These are phyloP conservation scores for Peromyscus leucopus DNA, from an alignment of 2,113 vertebrate species.

Conservation along the genomic window DNA sequence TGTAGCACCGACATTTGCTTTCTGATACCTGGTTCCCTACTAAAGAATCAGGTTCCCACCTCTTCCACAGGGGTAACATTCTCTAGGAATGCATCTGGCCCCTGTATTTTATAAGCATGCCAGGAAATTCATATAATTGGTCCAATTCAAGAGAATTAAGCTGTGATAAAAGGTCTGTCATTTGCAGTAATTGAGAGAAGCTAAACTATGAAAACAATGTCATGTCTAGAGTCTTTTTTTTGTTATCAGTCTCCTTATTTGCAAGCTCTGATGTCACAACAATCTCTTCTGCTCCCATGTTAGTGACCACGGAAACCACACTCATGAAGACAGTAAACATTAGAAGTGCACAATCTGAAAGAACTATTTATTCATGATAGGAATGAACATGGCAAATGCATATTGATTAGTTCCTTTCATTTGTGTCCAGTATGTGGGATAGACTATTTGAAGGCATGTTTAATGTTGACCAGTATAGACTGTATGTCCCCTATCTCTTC, in stretches of 20 bases:
- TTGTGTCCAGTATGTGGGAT: neutral
- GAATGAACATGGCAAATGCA: neutral
- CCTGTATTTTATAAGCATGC: neutral
- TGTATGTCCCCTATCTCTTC: neutral
- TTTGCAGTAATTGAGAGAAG: neutral
- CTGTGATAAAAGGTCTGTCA: neutral
- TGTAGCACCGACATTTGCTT: neutral
- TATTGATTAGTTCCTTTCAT: neutral
- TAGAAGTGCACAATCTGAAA: conserved; percentile 51
- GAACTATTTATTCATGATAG: conserved; percentile 45
- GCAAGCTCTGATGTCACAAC: neutral
- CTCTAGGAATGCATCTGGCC: neutral
- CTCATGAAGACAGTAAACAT: conserved; percentile 44
- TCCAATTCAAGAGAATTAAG: neutral
- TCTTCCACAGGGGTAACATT: neutral
- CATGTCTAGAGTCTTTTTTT: neutral
- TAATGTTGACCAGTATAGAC: neutral
- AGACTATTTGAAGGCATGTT: neutral
- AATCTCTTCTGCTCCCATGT: neutral
- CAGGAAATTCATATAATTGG: neutral
- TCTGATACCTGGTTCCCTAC: neutral
- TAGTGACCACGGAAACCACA: conserved; percentile 51
- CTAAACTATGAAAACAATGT: neutral
- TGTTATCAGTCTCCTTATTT: neutral
- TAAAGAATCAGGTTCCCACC: neutral